phyloP scores from a whole-genome alignment of 2,797 vertebrate genomes.

The Micrastur ruficollis region DNA sequence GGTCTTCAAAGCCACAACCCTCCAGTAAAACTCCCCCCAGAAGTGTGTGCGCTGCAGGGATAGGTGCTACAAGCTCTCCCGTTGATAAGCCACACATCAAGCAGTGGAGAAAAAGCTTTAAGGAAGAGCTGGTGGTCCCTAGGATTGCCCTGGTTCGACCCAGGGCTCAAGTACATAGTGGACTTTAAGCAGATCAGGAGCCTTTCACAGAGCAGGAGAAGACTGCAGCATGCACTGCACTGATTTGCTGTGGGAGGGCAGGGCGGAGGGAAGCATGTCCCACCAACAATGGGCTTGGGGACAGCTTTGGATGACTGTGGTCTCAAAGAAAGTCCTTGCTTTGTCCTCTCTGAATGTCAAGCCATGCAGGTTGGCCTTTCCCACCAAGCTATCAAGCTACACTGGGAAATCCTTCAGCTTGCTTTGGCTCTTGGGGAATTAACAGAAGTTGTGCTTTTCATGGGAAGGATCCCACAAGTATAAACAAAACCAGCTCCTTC shows the following conservation, averaged over 20 bases:
- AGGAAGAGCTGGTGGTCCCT: background rate
- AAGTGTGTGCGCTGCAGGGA: accelerated
- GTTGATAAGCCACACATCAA: background rate
- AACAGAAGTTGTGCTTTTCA: background rate
- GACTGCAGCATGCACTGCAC: background rate
- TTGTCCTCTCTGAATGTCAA: background rate
- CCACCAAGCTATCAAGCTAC: background rate
- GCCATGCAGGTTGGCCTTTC: background rate
- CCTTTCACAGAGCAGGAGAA: background rate
- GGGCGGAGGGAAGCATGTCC: background rate
- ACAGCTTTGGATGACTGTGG: background rate
- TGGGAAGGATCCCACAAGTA: background rate
- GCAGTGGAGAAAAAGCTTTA: background rate
- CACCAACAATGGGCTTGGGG: background rate
- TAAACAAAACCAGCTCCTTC: background rate
- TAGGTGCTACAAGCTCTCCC: background rate
- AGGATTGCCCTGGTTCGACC: background rate
- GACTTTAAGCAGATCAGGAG: background rate
- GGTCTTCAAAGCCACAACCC: background rate
- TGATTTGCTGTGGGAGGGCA: background rate
- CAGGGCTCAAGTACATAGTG: background rate
- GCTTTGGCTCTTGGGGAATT: background rate
- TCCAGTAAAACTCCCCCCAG: background rate
- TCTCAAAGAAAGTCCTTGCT: background rate
- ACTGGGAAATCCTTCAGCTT: background rate